Conservation (phyloP, 23 tunicate genomes). For the Phallusia fumigata region DNA sequence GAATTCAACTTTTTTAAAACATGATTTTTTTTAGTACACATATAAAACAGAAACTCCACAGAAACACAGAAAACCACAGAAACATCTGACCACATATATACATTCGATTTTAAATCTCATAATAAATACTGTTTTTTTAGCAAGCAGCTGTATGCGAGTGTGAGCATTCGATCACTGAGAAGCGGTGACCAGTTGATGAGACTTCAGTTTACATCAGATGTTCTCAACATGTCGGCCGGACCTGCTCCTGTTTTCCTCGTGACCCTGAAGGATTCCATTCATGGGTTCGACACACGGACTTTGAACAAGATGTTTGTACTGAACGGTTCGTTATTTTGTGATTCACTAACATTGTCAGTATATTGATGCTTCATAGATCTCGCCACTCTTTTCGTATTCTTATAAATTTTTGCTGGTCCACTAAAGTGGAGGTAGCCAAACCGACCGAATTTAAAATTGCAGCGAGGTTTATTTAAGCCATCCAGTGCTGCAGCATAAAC, state of each 20-base stretch:
- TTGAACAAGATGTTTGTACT: slow-evolving; percentile 25
- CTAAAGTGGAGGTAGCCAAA: no score
- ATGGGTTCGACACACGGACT: slow-evolving; percentile 47
- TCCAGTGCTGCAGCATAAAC: no score
- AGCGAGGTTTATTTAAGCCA: no score
- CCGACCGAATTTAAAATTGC: no score
- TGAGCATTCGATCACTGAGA: slow-evolving; percentile 59
- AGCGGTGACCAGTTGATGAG: slow-evolving; percentile 59
- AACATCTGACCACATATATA: no score
- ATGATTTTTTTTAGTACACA: no score
- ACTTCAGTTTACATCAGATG: slow-evolving; percentile 55
- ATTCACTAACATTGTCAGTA: not conserved
- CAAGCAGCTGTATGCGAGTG: slow-evolving; percentile 73
- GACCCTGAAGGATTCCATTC: slow-evolving; percentile 55
- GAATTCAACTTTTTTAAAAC: no score
- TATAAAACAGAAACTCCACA: no score
- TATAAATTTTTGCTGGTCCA: no score
- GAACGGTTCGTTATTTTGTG: slow-evolving; percentile 18
- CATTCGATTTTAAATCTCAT: no score
- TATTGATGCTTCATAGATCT: not conserved
- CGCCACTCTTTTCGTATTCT: not conserved
- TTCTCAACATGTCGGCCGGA: slow-evolving; percentile 53
- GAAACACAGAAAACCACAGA: no score
- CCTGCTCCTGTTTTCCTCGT: slow-evolving; percentile 53
- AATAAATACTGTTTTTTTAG: no score